Evolutionary conservation across 1,140 invertebrate genomes (phyloP), one percentile per base, ranked within the genome.

Genomic region (Phortica variegata): DNA sequence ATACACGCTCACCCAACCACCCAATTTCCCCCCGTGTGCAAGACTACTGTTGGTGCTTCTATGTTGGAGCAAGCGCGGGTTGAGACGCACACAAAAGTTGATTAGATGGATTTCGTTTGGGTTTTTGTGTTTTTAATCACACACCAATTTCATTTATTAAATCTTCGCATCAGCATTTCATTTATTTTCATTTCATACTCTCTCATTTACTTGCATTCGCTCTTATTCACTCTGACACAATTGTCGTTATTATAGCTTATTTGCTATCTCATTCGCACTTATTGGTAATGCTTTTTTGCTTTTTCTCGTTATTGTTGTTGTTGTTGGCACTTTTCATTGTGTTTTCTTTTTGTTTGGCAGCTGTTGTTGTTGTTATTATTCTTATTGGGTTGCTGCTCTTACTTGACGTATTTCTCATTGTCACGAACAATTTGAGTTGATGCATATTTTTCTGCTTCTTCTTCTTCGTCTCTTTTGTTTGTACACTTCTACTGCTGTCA

Each of bases 91-190:
- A 55, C 58, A 73, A 72, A 74, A 74, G 71, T 74, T 74, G 71
- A 74, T 74, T 74, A 74, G 71, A 74, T 74, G 71, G 70, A 74
- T 73, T 73, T 74, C 71, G 70, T 73, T 73, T 73, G 69, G 51
- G 70, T 74, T 74, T 74, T 74, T 73, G 70, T 74, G 71, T 74
- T 74, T 74, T 74, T 74, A 74, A 74, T 74, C 71, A 74, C 71
- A 74, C 71, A 74, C 71, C 71, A 73, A 73, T 73, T 73, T 73
- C 70, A 73, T 73, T 74, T 74, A 74, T 74, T 74, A 73, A 74
- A 74, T 74, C 71, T 73, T 73, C 65, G 70, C 70, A 74, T 73
- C 71, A 74, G 71, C 70, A 73, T 65, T 69, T 69, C 63, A 68
- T 68, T 68, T 68, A 26, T 26, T 26, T 26, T 26, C 23, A 26